Base-by-base conservation (phyloP, 2,113 vertebrate genomes). In the Eptesicus fuscus region DNA sequence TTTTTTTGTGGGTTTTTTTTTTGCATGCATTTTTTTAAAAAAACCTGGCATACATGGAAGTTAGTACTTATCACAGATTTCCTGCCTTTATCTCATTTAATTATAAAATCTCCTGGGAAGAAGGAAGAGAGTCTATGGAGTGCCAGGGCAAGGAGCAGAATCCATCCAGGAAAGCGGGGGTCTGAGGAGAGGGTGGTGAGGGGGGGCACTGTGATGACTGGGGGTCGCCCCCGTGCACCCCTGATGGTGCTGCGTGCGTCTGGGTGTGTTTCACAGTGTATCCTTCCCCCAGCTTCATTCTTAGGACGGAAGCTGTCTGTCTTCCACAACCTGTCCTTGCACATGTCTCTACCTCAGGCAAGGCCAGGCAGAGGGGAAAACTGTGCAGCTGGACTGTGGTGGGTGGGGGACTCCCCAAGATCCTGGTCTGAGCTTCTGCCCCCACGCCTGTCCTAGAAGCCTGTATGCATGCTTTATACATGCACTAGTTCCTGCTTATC, bases 61-160 rank as follows among this genome's bases (percentile, higher is more conserved):
- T 92, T 69, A 93, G 96, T 59, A 80, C 88, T 97, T 92, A 96
- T 93, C 83, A 92, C 76, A 97, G 83, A 93, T 47, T 97, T 96
- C 96, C 97, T 74, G 53, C 87, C 95, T 97, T 93, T 59, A 69
- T 93, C 95, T 97, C 88, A 90, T 85, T 69, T 84, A 83, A 90
- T 96, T 94, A 74, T 47, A 65, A 95, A 97, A 87, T 83, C 63
- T 97, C 95, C 89, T 59, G 56, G 94, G 85, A 71, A 92, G 44
- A 1, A 93, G 2, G 7, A 76, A 85, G 82, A 91, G 78, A 83
- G 65, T 44, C 83, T 23, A 77, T 35, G 47, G 71, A 95, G 70
- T 78, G 30, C 93, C 4, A 8, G 37, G 40, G 28, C n/a, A 94
- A 89, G 44, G 67, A 92, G 17, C 22, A 73, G 59, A 78, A 56